Conservation (phyloP, 2,888 invertebrate genomes). For the Keiferia lycopersicella region DNA sequence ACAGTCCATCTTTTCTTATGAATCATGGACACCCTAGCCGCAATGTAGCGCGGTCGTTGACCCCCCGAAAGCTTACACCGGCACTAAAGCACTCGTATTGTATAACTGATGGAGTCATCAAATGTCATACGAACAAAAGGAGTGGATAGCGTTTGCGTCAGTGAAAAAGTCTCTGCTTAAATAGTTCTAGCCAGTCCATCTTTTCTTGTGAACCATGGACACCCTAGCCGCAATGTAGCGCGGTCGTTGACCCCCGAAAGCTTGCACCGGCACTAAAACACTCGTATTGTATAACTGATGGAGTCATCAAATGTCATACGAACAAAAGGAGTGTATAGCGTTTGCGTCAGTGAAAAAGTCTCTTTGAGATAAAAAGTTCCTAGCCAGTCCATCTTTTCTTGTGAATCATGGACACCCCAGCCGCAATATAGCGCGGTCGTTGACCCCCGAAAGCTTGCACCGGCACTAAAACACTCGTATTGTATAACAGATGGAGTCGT, state of each 20-base stretch:
- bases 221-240: background rate
- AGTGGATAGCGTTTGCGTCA: too few relatives aligned
- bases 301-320: background rate
- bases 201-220: background rate
- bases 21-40: background rate
- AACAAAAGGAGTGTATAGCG: background rate
- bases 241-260: slow-evolving; percentile 19
- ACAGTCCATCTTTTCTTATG: background rate
- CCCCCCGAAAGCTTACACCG: slow-evolving; percentile 13
- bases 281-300: slow-evolving; percentile 5
- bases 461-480: background rate
- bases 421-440: background rate
- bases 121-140: too few relatives aligned
- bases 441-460: slow-evolving; percentile 17
- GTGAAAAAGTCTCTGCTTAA: too few relatives aligned
- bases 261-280: background rate
- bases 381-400: background rate
- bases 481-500: slow-evolving; percentile 3
- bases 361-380: too few relatives aligned
- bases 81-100: too few relatives aligned
- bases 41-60: slow-evolving; percentile 11
- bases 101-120: too few relatives aligned
- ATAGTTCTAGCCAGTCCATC: too few relatives aligned
- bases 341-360: background rate
- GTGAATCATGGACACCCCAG: background rate